These are phyloP conservation scores for Hydriomena furcata DNA, from an alignment of 2,888 invertebrate genomes.

Conservation along the genomic window DNA sequence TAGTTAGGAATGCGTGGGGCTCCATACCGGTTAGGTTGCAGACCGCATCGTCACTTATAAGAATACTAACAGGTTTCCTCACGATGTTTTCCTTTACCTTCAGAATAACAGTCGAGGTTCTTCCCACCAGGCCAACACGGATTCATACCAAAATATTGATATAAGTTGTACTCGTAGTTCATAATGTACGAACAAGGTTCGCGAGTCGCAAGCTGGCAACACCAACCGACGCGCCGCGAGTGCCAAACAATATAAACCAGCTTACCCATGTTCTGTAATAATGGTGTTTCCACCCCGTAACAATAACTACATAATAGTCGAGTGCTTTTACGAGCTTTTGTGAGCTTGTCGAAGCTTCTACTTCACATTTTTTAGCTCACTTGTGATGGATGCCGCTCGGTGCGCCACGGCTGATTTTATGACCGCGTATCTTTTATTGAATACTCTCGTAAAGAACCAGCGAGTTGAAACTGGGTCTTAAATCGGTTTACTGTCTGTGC, in stretches of 20 bases:
- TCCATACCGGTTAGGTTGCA: too few relatives aligned
- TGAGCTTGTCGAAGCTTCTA: constrained; percentile 79
- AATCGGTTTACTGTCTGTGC: constrained; percentile 55
- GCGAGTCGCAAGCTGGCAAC: constrained; percentile 40
- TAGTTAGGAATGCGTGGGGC: too few relatives aligned
- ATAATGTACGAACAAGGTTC: too few relatives aligned
- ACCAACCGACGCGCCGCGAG: constrained; percentile 53
- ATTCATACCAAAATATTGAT: too few relatives aligned
- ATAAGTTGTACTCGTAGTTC: too few relatives aligned
- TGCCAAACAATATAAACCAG: constrained; percentile 74
- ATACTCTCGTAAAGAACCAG: constrained; percentile 64
- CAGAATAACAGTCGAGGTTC: too few relatives aligned
- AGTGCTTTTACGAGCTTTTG: constrained; percentile 83
- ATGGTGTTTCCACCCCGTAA: constrained; percentile 83
- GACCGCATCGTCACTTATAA: too few relatives aligned
- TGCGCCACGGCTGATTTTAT: constrained; percentile 62
- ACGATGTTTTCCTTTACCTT: too few relatives aligned
- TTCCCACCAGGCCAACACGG: too few relatives aligned
- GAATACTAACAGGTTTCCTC: too few relatives aligned
- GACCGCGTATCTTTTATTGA: constrained; percentile 73
- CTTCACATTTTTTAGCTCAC: constrained; percentile 63
- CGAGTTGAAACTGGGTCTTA: constrained; percentile 50
- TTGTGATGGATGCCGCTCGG: constrained; percentile 68
- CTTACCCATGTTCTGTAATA: constrained; percentile 68
- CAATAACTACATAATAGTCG: constrained; percentile 83